A percentile compares a stretch with the other conserved stretches of the same genome.
Conservation (phyloP, 1,140 invertebrate species). For the Sitophilus oryzae region DNA sequence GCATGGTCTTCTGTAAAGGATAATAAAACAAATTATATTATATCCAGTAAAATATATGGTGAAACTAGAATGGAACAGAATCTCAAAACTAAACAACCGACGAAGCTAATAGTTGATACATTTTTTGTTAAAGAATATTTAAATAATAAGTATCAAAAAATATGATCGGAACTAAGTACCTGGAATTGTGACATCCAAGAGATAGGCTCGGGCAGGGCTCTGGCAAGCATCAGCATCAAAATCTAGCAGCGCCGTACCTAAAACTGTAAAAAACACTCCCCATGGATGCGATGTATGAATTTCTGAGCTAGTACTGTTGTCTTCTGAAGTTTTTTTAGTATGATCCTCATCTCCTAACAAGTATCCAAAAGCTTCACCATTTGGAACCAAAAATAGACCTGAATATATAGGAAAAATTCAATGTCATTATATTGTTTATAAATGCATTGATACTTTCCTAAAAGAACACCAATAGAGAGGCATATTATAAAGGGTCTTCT, state of each 20-base stretch:
- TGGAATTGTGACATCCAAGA: conserved; percentile 85
- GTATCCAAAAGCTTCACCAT: conserved; percentile 79
- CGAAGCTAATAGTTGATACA: too few relatives aligned
- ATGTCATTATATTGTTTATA: too few relatives aligned
- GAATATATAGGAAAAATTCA: too few relatives aligned
- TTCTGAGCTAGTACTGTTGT: conserved; percentile 41
- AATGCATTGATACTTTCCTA: conserved; percentile 64
- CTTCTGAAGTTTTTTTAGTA: conserved; percentile 39
- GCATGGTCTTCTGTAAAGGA: conserved; percentile 77
- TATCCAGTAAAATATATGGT: too few relatives aligned
- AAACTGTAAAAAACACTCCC: conserved; percentile 86
- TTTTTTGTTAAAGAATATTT: too few relatives aligned
- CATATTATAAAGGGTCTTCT: conserved; percentile 87
- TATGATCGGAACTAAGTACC: conserved; percentile 54
- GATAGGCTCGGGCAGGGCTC: conserved; percentile 85
- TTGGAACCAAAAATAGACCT: conserved; percentile 85
- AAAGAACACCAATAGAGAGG: conserved; percentile 80
- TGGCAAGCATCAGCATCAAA: conserved; percentile 96
- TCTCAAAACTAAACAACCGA: too few relatives aligned
- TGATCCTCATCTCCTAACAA: conserved; percentile 64
- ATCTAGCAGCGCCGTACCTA: conserved; percentile 89
- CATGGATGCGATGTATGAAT: conserved; percentile 58
- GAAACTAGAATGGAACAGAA: too few relatives aligned
- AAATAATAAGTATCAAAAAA: too few relatives aligned
- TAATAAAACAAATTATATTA: too few relatives aligned